Percentiles rank a stretch among this genome's conserved stretches.
These are phyloP conservation scores for Enoplosus armatus DNA, from an alignment of 2,797 vertebrate genomes.

Conservation along the genomic window DNA sequence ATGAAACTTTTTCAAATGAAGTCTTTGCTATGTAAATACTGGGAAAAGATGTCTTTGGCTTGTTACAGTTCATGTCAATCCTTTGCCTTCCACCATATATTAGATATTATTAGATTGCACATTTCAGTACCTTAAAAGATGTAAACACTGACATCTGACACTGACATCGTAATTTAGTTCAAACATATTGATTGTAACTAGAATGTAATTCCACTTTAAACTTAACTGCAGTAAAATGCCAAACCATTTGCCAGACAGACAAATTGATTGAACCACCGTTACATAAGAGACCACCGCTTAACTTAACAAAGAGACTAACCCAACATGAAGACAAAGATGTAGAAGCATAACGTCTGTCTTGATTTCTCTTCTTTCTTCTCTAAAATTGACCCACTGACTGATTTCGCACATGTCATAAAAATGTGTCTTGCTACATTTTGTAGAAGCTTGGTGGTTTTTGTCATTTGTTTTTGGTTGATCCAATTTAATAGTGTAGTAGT, in stretches of 20 bases:
- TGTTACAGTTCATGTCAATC: not conserved
- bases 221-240: not conserved
- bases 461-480: not conserved
- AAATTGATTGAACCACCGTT: no score
- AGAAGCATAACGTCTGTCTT: no score
- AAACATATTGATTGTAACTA: not conserved
- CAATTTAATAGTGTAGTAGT: not conserved
- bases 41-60: not conserved
- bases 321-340: no score
- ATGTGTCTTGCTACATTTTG: not conserved
- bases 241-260: not conserved
- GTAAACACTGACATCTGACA: no score
- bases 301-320: no score
- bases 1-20: slow-evolving; percentile 3
- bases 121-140: not conserved
- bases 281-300: no score
- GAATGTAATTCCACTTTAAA: not conserved
- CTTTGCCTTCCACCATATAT: not conserved
- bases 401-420: not conserved
- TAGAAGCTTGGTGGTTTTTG: not conserved
- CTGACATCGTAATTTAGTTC: not conserved
- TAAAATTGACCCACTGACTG: no score
- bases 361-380: no score
- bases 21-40: not conserved
- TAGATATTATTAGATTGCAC: not conserved